Conservation (phyloP, 2,888 invertebrate genomes). For the Thereva unica region DNA sequence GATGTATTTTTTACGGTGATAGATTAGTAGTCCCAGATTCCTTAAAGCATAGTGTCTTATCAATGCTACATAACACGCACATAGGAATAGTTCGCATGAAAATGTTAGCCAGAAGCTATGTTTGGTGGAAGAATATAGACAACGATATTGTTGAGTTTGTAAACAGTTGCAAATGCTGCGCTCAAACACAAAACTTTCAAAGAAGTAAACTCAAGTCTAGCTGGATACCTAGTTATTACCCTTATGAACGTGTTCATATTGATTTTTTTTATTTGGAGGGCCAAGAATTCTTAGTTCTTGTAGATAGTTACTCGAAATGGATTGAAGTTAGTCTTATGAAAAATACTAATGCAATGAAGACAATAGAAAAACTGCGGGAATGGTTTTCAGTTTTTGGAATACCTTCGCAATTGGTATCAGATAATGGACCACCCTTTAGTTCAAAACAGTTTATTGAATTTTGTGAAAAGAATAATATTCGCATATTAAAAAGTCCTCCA, state of each 20-base stretch:
- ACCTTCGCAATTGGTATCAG: conserved; percentile 42
- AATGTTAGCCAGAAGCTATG: no score
- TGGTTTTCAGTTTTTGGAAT: conserved; percentile 42
- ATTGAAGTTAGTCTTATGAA: conserved; percentile 29
- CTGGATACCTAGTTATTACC: conserved; percentile 26
- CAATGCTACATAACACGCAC: no score
- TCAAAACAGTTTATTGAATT: conserved; percentile 19
- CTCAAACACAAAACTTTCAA: no score
- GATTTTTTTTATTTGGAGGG: conserved; percentile 33
- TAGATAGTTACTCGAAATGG: conserved; percentile 36
- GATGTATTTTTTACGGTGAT: background rate
- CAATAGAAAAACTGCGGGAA: conserved; percentile 20
- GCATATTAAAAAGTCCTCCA: conserved; percentile 31
- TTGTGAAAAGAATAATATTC: conserved; percentile 19
- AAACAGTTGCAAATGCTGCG: no score
- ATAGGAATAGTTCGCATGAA: no score
- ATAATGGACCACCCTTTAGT: no score
- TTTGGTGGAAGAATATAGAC: no score
- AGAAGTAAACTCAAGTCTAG: no score
- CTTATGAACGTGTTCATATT: conserved; percentile 32
- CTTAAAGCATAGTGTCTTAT: no score
- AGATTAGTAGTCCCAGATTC: no score
- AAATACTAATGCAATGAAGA: conserved; percentile 11
- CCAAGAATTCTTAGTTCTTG: conserved; percentile 18
- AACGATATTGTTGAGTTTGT: no score